These are phyloP conservation scores for Microcebus tavaratra DNA, from an alignment of 2,113 vertebrate species.

Conservation along the genomic window DNA sequence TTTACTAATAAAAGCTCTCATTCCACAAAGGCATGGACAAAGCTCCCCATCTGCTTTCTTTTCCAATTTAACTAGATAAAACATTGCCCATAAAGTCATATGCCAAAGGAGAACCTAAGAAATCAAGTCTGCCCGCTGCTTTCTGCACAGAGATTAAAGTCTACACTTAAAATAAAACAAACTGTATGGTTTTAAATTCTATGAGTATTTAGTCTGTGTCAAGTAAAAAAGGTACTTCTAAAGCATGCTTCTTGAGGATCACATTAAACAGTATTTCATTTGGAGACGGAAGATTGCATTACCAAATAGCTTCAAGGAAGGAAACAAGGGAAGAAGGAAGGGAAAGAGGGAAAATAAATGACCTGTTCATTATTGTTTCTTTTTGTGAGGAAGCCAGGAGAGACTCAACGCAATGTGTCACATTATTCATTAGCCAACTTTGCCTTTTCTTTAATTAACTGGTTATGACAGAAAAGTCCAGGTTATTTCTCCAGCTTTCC, in stretches of 20 bases:
- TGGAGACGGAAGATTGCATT: neutral
- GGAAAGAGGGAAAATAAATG: neutral
- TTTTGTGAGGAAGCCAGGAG: neutral
- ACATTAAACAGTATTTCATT: neutral
- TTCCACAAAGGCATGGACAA: neutral
- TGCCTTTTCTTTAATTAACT: slow-evolving; percentile 38
- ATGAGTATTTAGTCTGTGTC: neutral
- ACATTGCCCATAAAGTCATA: neutral
- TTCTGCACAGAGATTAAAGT: neutral
- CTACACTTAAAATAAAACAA: neutral
- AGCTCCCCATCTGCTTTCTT: neutral
- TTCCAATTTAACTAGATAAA: neutral
- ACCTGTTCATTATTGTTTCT: neutral
- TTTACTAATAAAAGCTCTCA: neutral
- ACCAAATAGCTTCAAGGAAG: neutral
- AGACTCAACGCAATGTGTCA: neutral
- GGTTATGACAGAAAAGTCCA: neutral
- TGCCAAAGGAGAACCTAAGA: neutral
- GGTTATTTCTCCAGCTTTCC: neutral
- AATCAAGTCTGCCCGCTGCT: neutral
- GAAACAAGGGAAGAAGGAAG: neutral
- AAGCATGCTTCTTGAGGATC: neutral
- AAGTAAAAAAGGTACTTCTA: slow-evolving; percentile 33
- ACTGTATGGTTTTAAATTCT: neutral
- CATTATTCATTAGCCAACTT: neutral